Evolutionary conservation across 2,797 vertebrate genomes (phyloP).

Genomic region (Sebastes miniatus): DNA sequence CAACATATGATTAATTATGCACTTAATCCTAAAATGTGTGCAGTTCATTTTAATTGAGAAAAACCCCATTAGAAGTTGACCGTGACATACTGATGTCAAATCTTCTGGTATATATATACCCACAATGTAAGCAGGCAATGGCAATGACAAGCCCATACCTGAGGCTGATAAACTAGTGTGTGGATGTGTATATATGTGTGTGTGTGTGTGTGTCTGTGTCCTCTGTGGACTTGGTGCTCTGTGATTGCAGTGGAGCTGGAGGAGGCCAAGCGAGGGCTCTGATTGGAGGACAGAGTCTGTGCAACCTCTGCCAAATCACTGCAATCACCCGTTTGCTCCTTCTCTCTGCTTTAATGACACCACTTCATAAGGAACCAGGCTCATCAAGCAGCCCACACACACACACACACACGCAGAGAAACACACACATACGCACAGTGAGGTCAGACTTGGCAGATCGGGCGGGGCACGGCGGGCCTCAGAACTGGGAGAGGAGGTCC

Average conservation of each 20-base stretch:
- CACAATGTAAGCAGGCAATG: slow-evolving; percentile 25
- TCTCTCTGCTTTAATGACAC: slow-evolving; percentile 81
- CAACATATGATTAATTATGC: neutral
- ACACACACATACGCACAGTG: slow-evolving; percentile 13
- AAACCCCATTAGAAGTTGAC: neutral
- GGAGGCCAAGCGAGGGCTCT: slow-evolving; percentile 68
- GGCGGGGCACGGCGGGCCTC: slow-evolving; percentile 65
- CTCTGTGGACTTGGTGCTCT: slow-evolving; percentile 47
- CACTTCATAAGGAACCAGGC: slow-evolving; percentile 80
- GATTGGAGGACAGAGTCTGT: slow-evolving; percentile 78
- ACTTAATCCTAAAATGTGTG: neutral
- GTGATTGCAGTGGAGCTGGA: slow-evolving; percentile 79
- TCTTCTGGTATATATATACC: slow-evolving; percentile 6
- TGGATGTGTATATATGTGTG: slow-evolving; percentile 8
- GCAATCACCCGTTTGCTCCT: slow-evolving; percentile 82
- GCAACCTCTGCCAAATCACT: slow-evolving; percentile 79
- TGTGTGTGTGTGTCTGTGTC: slow-evolving; percentile 15
- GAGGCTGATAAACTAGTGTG: slow-evolving; percentile 28
- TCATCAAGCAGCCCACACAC: slow-evolving; percentile 70
- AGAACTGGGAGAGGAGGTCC: slow-evolving; percentile 72
- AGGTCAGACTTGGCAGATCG: slow-evolving; percentile 76
- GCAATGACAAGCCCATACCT: slow-evolving; percentile 36
- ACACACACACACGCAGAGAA: slow-evolving; percentile 29
- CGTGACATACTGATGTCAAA: slow-evolving; percentile 5
- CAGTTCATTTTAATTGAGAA: neutral